phyloP scores from a whole-genome alignment of 2,797 vertebrate species.

The Spea hammondii region DNA sequence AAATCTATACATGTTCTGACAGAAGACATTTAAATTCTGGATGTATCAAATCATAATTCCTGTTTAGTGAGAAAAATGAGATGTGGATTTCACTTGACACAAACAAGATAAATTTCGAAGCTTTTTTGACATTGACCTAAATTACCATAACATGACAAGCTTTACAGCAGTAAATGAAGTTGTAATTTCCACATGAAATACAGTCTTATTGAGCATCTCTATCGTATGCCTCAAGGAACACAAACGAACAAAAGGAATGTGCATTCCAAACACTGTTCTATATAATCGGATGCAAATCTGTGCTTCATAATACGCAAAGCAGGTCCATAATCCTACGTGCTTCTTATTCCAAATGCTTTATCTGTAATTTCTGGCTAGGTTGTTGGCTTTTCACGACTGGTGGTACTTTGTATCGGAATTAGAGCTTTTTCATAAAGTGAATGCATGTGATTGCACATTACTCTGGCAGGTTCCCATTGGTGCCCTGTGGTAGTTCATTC shows the following conservation, averaged over 20 bases:
- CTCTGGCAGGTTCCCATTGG: no score
- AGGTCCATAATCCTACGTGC: constrained; percentile 2
- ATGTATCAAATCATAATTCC: no score
- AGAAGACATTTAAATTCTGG: no score
- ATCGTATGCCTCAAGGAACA: constrained; percentile 23
- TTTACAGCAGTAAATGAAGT: constrained; percentile 8
- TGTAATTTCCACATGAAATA: constrained; percentile 13
- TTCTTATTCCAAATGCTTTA: constrained; percentile 14
- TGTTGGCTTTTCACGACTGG: no score
- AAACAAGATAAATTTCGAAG: constrained; percentile 2
- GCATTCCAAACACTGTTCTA: neutral
- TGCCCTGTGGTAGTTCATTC: no score
- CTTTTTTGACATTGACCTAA: neutral
- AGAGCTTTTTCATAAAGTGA: no score
- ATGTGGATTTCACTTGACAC: neutral
- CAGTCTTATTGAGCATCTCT: constrained; percentile 8
- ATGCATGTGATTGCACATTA: no score
- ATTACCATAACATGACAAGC: constrained; percentile 8
- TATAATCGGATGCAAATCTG: constrained; percentile 13
- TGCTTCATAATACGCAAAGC: constrained; percentile 9
- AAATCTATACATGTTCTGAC: no score
- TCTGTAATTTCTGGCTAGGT: no score
- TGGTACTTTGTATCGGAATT: no score
- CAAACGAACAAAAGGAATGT: constrained; percentile 21
- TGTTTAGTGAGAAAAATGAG: constrained; percentile 6